Evolutionary conservation across 1,140 invertebrate species (phyloP).

Genomic region (Rhagoletis pomonella): DNA sequence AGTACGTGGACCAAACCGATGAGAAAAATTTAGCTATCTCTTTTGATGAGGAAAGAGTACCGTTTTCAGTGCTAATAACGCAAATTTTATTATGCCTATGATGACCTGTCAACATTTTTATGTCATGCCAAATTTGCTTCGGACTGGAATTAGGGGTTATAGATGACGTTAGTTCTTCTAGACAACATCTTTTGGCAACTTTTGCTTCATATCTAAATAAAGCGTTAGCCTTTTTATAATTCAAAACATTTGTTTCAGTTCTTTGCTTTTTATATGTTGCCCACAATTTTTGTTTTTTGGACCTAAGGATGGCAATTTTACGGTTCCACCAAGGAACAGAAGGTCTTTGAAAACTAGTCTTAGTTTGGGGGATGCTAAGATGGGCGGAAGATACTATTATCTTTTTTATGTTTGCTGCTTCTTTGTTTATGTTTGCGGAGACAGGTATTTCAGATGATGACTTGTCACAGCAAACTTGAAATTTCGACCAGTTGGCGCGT

Average conservation of each 20-base stretch:
- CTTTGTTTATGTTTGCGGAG: neutral
- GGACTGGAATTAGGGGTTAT: neutral
- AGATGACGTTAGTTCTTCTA: neutral
- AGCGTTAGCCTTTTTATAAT: neutral
- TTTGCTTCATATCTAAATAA: neutral
- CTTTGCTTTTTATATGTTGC: neutral
- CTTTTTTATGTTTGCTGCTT: neutral
- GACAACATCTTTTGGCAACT: neutral
- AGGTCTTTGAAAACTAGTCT: neutral
- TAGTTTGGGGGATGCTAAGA: neutral
- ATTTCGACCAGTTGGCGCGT: neutral
- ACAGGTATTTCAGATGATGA: neutral
- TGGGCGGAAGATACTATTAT: neutral
- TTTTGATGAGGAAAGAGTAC: neutral
- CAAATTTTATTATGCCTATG: neutral
- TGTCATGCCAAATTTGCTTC: neutral
- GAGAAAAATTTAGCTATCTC: conserved; percentile 4
- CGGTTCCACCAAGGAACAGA: neutral
- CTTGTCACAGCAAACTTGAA: neutral
- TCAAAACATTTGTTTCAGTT: neutral
- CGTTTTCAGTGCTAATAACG: neutral
- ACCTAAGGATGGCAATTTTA: neutral
- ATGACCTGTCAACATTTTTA: neutral
- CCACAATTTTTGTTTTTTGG: conserved; percentile 4
- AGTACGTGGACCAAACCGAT: neutral